Conservation (phyloP, 2,888 invertebrate species). For the Melanotus villosus region DNA sequence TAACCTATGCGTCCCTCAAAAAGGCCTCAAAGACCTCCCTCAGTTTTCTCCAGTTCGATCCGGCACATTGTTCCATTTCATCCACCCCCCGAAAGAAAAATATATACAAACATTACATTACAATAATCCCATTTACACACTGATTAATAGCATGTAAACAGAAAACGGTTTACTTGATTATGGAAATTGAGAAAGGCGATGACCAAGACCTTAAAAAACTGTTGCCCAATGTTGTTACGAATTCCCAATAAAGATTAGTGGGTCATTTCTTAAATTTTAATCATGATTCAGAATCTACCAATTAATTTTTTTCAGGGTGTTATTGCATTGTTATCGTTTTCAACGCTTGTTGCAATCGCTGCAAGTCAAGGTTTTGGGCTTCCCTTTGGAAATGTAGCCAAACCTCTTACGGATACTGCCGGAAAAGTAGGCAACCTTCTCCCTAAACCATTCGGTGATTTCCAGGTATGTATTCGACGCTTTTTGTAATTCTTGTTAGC, state of each 20-base stretch:
- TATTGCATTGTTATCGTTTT: neutral
- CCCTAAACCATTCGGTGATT: conserved; percentile 32
- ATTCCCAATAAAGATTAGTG: neutral
- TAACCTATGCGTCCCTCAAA: no score
- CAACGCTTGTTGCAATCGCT: conserved; percentile 3
- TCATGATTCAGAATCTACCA: neutral
- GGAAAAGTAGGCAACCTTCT: conserved; percentile 11
- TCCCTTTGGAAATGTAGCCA: neutral
- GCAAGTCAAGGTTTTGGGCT: conserved; percentile 4
- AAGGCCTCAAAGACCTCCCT: no score
- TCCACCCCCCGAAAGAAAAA: no score
- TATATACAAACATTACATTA: no score
- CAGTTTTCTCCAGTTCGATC: no score
- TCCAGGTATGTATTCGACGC: conserved; percentile 29
- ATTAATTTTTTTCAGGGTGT: conserved; percentile 1
- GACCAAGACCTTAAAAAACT: neutral
- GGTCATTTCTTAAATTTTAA: neutral
- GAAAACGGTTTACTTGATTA: no score
- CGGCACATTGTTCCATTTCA: no score
- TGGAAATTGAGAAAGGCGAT: neutral
- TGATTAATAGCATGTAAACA: no score
- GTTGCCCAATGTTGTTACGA: neutral
- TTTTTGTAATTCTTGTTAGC: no score
- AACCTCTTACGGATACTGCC: neutral
- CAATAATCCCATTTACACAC: no score